Evolutionary conservation across 2,113 vertebrate species (phyloP).

Genomic region (Hoplias malabaricus): DNA sequence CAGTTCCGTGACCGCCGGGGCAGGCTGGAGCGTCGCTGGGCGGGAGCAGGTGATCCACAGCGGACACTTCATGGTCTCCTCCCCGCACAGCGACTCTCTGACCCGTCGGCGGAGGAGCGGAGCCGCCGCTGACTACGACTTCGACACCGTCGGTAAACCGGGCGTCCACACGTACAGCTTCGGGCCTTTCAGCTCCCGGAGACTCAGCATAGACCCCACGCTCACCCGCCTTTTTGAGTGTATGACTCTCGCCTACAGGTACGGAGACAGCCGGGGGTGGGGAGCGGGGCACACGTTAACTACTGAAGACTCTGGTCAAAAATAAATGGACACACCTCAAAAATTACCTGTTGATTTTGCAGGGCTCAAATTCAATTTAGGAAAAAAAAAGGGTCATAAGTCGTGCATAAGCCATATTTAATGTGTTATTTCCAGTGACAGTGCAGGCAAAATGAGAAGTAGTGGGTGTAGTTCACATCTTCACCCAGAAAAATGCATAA

Average conservation of each 20-base stretch:
- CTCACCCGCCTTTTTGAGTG: constrained; percentile 95
- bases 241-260: constrained; percentile 99
- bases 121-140: constrained; percentile 60
- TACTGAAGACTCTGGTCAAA: too few relatives aligned
- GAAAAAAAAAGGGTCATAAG: too few relatives aligned
- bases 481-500: too few relatives aligned
- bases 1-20: constrained; percentile 17
- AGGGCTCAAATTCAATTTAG: too few relatives aligned
- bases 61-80: constrained; percentile 98
- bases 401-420: too few relatives aligned
- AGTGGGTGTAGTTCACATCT: too few relatives aligned
- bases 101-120: constrained; percentile 72
- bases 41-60: constrained; percentile 92
- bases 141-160: constrained; percentile 73
- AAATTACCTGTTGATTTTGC: too few relatives aligned
- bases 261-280: constrained; percentile 33
- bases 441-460: too few relatives aligned
- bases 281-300: neutral
- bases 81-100: constrained; percentile 85
- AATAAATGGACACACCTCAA: too few relatives aligned
- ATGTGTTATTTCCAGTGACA: too few relatives aligned
- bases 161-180: constrained; percentile 72
- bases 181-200: constrained; percentile 73
- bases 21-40: constrained; percentile 47
- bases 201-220: constrained; percentile 91